A percentile compares a stretch with the other conserved stretches of the same genome.
These are phyloP conservation scores for Drosophila busckii DNA, from an alignment of 1,140 invertebrate genomes.

Conservation along the genomic window DNA sequence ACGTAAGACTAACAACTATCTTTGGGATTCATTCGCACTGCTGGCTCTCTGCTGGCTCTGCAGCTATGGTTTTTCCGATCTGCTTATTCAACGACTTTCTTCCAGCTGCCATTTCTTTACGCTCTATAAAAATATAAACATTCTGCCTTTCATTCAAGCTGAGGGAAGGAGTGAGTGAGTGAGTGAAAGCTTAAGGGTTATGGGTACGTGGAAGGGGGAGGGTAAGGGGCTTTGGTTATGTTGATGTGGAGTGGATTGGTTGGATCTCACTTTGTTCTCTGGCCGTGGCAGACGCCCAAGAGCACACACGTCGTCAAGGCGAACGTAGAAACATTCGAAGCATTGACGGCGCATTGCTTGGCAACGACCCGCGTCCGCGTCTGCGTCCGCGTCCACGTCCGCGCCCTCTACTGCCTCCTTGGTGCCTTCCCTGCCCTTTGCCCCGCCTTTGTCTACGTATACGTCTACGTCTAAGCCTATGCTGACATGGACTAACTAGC, in stretches of 20 bases:
- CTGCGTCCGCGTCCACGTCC: constrained; percentile 29
- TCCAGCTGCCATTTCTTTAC: neutral
- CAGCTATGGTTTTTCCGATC: constrained; percentile 9
- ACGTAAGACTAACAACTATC: constrained; percentile 66
- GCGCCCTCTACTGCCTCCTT: constrained; percentile 33
- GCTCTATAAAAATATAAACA: constrained; percentile 66
- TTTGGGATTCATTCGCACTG: constrained; percentile 65
- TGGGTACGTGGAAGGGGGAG: neutral
- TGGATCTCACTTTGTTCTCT: constrained; percentile 26
- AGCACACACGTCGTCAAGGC: constrained; percentile 30
- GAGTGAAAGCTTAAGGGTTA: neutral
- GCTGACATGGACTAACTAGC: constrained; percentile 11
- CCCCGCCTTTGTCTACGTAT: no score
- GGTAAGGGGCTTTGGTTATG: constrained; percentile 4
- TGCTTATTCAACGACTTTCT: neutral
- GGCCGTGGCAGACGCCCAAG: constrained; percentile 19
- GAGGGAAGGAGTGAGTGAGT: neutral
- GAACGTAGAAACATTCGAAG: neutral
- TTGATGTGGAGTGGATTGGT: neutral
- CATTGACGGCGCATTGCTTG: constrained; percentile 7
- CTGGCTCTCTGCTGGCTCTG: constrained; percentile 34
- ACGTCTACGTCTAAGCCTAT: neutral
- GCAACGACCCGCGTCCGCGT: constrained; percentile 28
- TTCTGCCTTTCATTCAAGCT: constrained; percentile 22
- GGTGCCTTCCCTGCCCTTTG: constrained; percentile 12